Base-by-base conservation (phyloP, 2,888 invertebrate species). In the Drosophila multiciliata region DNA sequence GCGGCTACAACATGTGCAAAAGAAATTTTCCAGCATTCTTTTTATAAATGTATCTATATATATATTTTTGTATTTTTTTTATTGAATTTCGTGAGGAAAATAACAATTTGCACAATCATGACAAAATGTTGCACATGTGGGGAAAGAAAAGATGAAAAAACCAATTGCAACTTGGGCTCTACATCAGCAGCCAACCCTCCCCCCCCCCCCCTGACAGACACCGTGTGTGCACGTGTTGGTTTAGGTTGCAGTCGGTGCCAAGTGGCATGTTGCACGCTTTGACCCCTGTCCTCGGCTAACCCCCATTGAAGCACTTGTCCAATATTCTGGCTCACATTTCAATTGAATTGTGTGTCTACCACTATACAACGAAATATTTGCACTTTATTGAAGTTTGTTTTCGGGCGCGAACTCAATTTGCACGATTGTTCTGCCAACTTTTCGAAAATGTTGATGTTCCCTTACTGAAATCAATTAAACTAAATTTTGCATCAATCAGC, bases 71-170 rank as follows among this genome's bases (percentile, higher is more conserved):
- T 53, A 11, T 20, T 38, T 17, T 38, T 68, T 76, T 77, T 73
- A 77, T 77, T 77, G 76, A 77, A 77, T 66, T 77, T 63, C 78
- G 78, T 77, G 77, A 57, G 63, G 17, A 49, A 63, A 73, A 76
- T 76, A 73, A 73, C 77, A 77, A 76, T 68, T 68, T 76, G 40
- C 45, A 54, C 77, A 76, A 77, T 73, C 76, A 68, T 63, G 77
- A 73, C 76, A 76, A 73, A 73, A 63, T 66, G 65, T 63, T 38
- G 59, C 69, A 73, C 62, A 73, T 69, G 62, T 68, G 49, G 40
- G 20, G 12, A 32, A 33, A 50, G 20, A 42, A 57, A 11, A 33
- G 26, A 29, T 33, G 54, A 20, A 48, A 40, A 38, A 32, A 32
- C 12, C 63, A 76, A 64, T 53, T 63, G 67, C 64, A 57, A 62